Evolutionary conservation across 2,113 vertebrate species (phyloP), one percentile per base, ranked within the genome.

Genomic region (Anser brachyrhynchus): DNA sequence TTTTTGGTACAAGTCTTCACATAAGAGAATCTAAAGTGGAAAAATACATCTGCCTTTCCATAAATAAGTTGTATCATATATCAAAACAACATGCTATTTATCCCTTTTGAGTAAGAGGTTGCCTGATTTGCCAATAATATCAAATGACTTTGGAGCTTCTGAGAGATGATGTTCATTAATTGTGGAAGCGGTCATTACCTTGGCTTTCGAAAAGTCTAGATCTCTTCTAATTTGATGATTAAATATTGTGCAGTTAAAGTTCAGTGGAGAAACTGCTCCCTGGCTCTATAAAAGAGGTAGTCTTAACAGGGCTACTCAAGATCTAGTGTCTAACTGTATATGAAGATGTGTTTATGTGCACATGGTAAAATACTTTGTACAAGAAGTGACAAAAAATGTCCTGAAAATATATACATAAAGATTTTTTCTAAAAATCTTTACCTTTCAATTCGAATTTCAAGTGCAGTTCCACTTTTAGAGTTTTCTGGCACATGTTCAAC

Each of bases 401-500:
- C 69, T 37, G 31, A 4, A n/a, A 49, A 26, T 46, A 51, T 51
- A 51, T 51, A 51, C 12, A 23, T 51, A 51, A 6, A 23, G 0
- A 43, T 39, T 61, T 8, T 8, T 21, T 28, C 6, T 44, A 51
- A 78, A 51, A 58, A 62, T 25, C 22, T 90, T 98, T 98, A 99
- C 99, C 98, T 99, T 94, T 98, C 98, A 39, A 99, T 98, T 96
- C 98, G 98, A 94, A 99, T 98, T 98, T 99, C 99, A 95, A 99
- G 98, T 37, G 99, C 99, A 71, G 99, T 98, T 97, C 99, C 99
- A 93, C 98, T 99, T 98, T 99, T 99, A 76, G 99, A 99, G 97
- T 99, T 99, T 97, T 99, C 99, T 1, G 98, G 99, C 92, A 99
- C 98, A 46, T 99, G 99, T 97, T 99, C 99, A 62, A 99, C 98